Conservation (phyloP, 2,888 invertebrate genomes). For the Meghimatium bilineatum region DNA sequence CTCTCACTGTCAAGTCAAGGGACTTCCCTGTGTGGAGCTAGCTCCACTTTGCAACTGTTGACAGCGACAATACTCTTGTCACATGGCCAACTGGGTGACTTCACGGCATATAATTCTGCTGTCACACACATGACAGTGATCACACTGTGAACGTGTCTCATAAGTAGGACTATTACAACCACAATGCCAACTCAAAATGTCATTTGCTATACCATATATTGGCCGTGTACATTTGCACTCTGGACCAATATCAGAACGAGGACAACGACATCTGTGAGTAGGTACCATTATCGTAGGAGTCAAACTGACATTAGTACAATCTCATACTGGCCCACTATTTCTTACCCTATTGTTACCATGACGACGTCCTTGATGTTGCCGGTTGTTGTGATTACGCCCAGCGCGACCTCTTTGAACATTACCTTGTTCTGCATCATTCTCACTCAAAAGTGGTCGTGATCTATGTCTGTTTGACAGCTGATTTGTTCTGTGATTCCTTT, state of each 20-base stretch:
- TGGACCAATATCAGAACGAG: conserved; percentile 21
- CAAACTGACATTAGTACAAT: conserved; percentile 34
- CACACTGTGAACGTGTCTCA: conserved; percentile 29
- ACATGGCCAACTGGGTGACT: conserved; percentile 9
- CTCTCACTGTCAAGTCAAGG: conserved; percentile 53
- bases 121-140: conserved; percentile 44
- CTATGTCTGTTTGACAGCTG: not conserved
- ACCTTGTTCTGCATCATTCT: not conserved
- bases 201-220: conserved; percentile 28
- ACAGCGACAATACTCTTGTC: conserved; percentile 47
- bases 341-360: not conserved
- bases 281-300: conserved; percentile 20
- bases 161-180: conserved; percentile 46
- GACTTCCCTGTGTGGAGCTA: conserved; percentile 3
- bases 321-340: conserved; percentile 26
- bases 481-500: conserved; percentile 1
- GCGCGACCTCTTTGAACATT: not conserved
- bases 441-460: not conserved
- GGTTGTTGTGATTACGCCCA: conserved; percentile 7
- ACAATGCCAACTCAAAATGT: conserved; percentile 42
- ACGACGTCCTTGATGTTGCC: not conserved
- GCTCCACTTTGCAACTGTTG: not conserved
- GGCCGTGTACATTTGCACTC: conserved; percentile 45
- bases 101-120: conserved; percentile 31
- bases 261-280: conserved; percentile 52